Percentiles rank a stretch among this genome's conserved stretches.
Conservation (phyloP, 2,113 vertebrate genomes). For the Colaptes auratus region DNA sequence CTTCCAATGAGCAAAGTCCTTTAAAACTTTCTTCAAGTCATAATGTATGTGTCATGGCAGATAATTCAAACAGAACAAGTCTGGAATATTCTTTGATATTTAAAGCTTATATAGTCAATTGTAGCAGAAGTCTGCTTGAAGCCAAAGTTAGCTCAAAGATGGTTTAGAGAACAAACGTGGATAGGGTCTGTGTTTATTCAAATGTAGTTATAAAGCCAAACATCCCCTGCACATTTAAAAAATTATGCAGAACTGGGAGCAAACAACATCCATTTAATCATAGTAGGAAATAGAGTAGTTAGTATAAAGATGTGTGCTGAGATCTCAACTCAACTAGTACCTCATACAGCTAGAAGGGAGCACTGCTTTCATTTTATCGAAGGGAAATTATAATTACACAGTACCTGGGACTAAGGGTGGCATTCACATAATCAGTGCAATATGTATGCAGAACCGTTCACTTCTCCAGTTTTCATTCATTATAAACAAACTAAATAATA, state of each 20-base stretch:
- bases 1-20: conserved; percentile 27
- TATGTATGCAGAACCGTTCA: neutral
- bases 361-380: neutral
- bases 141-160: neutral
- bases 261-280: neutral
- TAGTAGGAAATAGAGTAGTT: neutral
- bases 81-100: conserved; percentile 46
- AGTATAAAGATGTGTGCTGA: neutral
- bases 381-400: neutral
- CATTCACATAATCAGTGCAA: neutral
- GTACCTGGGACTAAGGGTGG: neutral
- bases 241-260: neutral
- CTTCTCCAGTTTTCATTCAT: neutral
- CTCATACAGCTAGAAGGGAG: neutral
- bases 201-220: neutral
- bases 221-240: neutral
- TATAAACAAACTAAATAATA: neutral
- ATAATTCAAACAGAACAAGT: conserved; percentile 59
- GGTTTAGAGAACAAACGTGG: neutral
- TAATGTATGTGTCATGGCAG: neutral
- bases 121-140: conserved; percentile 20
- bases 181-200: neutral
- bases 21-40: conserved; percentile 50
- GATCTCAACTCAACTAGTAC: neutral
- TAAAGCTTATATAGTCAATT: conserved; percentile 21